Percentiles rank a stretch among this genome's conserved stretches.
These are phyloP conservation scores for Cryptoblepharus egeriae DNA, from an alignment of 2,797 vertebrate genomes.

Conservation along the genomic window DNA sequence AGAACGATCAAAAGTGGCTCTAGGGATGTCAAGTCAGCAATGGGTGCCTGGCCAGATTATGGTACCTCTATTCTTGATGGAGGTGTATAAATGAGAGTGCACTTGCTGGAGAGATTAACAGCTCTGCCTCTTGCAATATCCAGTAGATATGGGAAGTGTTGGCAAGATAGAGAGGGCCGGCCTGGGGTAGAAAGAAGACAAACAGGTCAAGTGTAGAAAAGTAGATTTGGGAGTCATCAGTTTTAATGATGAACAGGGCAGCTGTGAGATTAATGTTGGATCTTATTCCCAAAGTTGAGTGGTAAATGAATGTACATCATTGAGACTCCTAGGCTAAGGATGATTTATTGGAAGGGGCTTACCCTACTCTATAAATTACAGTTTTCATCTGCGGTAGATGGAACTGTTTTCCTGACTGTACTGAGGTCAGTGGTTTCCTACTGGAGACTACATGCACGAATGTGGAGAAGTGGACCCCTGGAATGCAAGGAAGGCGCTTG, in stretches of 20 bases:
- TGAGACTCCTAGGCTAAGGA: background rate
- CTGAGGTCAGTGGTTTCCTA: too few species aligned
- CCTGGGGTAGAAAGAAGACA: background rate
- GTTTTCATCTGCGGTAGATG: too few species aligned
- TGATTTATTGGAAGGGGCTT: background rate
- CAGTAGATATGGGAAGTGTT: background rate
- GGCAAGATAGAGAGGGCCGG: background rate
- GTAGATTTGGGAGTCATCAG: background rate
- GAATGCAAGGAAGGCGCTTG: too few species aligned
- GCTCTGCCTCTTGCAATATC: background rate
- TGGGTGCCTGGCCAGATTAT: background rate
- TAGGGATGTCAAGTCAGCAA: background rate
- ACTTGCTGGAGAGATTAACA: background rate
- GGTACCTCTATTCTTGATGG: too few species aligned
- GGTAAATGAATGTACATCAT: background rate
- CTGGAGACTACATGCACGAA: too few species aligned
- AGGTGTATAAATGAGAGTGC: background rate
- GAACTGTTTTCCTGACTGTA: too few species aligned
- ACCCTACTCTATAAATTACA: too few species aligned
- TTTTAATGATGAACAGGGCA: background rate
- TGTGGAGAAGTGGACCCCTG: too few species aligned
- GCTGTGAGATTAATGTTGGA: background rate
- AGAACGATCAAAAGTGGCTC: background rate
- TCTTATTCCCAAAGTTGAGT: background rate
- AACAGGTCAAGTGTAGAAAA: background rate